Evolutionary conservation across 1,140 invertebrate genomes (phyloP).

Genomic region (Aphis gossypii): DNA sequence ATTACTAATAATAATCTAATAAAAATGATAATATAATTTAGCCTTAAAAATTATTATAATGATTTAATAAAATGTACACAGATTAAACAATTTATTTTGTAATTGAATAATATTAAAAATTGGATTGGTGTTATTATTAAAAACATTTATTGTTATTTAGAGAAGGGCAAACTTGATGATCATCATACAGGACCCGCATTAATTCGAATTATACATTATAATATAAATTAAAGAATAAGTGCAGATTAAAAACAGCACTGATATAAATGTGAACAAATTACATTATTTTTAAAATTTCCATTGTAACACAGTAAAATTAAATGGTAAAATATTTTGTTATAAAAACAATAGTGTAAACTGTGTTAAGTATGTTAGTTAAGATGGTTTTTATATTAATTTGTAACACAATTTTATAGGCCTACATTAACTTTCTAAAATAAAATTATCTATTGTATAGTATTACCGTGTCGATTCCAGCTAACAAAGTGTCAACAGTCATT

Average conservation of each 20-base stretch:
- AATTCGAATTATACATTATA: background rate
- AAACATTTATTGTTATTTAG: background rate
- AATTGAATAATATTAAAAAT: background rate
- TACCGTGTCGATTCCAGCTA: slow-evolving; percentile 88
- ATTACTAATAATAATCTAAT: background rate
- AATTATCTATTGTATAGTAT: background rate
- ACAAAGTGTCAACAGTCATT: slow-evolving; percentile 81
- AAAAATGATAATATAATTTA: background rate
- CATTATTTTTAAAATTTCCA: background rate
- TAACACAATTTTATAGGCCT: background rate
- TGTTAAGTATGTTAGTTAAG: background rate
- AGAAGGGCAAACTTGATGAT: background rate
- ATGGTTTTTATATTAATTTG: background rate
- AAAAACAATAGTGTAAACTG: background rate
- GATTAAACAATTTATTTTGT: background rate
- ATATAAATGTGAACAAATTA: background rate
- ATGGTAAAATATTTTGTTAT: background rate
- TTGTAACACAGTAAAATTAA: background rate
- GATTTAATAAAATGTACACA: background rate
- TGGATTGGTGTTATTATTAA: background rate
- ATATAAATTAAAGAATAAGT: background rate
- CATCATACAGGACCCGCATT: background rate
- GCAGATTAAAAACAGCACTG: background rate
- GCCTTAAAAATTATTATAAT: background rate
- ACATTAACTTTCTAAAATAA: background rate